Base-by-base conservation (phyloP, 2,888 invertebrate species). In the Miltochrista miniata region DNA sequence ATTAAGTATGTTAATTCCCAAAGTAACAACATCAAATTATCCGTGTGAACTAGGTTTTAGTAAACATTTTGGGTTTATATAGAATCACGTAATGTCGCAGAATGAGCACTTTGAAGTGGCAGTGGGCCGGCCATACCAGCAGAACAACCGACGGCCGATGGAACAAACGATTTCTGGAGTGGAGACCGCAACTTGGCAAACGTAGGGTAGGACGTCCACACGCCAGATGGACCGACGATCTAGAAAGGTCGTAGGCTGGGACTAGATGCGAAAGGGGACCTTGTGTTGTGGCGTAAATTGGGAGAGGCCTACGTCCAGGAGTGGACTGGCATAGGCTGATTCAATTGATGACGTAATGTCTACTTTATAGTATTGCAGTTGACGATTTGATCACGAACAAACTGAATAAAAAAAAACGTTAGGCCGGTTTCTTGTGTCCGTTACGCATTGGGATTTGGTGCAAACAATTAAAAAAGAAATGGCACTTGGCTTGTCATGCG, bases 331-430 rank as follows among this genome's bases (percentile, higher is more conserved):
- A n/a, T n/a, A n/a, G n/a, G n/a, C n/a, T n/a, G n/a, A n/a, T n/a
- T n/a, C n/a, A n/a, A n/a, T n/a, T n/a, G n/a, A 56, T 67, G 74
- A 73, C 74, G 74, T 74, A 74, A 74, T 55, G 18, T 24, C 18
- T 24, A 64, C 48, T 61, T n/a, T 41, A 31, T 40, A 52, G 48
- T 60, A 64, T 67, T 63, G 63, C 68, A 55, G 51, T 45, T 49
- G 59, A 56, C 55, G 47, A 57, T 61, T 64, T 59, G 68, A 64
- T 69, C 72, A 72, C 70, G 63, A 72, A 64, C 45, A 53, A 59
- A 66, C 11, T 31, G 31, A 31, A 31, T 11, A 63, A 57, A 65
- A 66, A 67, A 71, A 52, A 51, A 14, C 13, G 4, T 42, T 37
- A 40, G 40, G 39, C 43, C 30, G 37, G 30, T 43, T 46, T 45